A percentile compares a stretch with the other conserved stretches of the same genome.
These are phyloP conservation scores for Proisotoma minuta DNA, from an alignment of 2,888 invertebrate genomes.

Conservation along the genomic window DNA sequence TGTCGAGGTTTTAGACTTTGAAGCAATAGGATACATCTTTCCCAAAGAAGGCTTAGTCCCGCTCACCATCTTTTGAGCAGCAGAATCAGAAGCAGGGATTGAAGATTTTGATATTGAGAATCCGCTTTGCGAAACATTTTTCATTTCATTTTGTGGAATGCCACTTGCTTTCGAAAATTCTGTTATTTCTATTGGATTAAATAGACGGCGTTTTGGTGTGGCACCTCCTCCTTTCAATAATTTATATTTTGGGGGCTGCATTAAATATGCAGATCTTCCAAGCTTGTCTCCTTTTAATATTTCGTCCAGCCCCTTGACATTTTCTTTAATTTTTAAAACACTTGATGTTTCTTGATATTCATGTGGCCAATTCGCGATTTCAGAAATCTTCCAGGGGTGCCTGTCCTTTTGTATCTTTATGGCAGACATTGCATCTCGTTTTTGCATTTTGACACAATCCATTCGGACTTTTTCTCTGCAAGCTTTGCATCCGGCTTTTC, in stretches of 20 bases:
- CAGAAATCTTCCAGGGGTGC: slow-evolving; percentile 22
- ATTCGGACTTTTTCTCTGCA: slow-evolving; percentile 32
- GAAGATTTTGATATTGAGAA: background rate
- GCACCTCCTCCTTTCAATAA: background rate
- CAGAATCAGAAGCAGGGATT: background rate
- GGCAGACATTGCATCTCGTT: slow-evolving; percentile 16
- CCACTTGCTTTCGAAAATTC: background rate
- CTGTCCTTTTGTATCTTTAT: slow-evolving; percentile 3
- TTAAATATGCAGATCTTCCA: background rate
- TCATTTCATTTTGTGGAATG: background rate
- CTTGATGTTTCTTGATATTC: background rate
- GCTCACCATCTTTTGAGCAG: background rate
- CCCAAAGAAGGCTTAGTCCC: no score
- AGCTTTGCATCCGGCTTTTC: slow-evolving; percentile 31
- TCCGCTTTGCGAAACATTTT: background rate
- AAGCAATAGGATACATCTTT: background rate
- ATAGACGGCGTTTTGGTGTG: background rate
- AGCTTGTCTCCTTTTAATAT: background rate
- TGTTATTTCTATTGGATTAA: background rate
- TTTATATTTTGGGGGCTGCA: background rate
- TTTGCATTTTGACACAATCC: slow-evolving; percentile 19
- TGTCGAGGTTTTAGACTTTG: background rate
- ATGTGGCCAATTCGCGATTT: background rate
- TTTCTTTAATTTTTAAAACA: background rate
- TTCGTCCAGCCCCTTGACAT: background rate